Conservation (phyloP, 37 sponge, comb jelly and placozoan species). For the Geodia barretti region DNA sequence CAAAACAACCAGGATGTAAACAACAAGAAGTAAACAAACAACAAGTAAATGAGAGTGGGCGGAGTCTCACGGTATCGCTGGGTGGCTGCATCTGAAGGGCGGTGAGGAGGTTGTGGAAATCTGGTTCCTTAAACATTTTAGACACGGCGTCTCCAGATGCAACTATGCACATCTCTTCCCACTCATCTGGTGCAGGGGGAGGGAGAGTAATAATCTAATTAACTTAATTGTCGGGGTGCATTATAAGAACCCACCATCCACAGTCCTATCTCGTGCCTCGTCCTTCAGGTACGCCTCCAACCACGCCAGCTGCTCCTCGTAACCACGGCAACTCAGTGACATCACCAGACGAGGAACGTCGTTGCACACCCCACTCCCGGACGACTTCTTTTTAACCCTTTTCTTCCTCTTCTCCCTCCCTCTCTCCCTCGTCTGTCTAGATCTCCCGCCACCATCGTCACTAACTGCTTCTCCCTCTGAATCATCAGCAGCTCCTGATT, state of each 20-base stretch:
- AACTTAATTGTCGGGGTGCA: not conserved
- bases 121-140: constrained; percentile 17
- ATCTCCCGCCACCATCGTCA: not conserved
- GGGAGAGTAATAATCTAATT: not conserved
- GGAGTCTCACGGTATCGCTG: constrained; percentile 35
- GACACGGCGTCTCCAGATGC: constrained; percentile 48
- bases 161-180: constrained; percentile 79
- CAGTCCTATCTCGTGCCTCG: constrained; percentile 77
- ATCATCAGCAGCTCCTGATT: not conserved
- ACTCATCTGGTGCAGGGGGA: constrained; percentile 52
- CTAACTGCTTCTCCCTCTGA: not conserved
- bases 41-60: not conserved
- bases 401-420: constrained; percentile 3
- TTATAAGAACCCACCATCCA: constrained; percentile 57
- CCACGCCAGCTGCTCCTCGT: constrained; percentile 66
- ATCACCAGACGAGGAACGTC: constrained; percentile 16
- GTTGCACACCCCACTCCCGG: not conserved
- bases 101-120: constrained; percentile 47
- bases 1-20: not conserved
- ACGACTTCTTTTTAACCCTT: not conserved
- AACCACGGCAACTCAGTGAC: constrained; percentile 11
- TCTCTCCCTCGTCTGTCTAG: not conserved
- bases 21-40: not conserved
- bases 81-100: constrained; percentile 67
- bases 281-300: constrained; percentile 69